Conservation (phyloP, 2,113 vertebrate species). For the Cochlearius cochlearius region DNA sequence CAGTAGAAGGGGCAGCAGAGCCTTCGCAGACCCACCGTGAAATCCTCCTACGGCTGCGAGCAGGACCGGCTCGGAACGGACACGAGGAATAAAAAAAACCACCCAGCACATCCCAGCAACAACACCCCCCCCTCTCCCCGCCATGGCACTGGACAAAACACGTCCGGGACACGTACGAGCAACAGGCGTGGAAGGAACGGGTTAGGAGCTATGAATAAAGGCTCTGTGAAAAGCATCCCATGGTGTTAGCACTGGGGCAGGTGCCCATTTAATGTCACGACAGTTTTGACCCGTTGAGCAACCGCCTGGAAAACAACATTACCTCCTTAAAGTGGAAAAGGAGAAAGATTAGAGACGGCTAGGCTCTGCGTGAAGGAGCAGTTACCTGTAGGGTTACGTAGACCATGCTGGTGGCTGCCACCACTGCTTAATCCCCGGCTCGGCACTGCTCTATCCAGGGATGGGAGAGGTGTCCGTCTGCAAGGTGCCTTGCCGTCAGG, state of each 20-base stretch:
- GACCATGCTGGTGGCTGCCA: slow-evolving; percentile 49
- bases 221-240: not conserved
- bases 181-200: not conserved
- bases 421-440: not conserved
- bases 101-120: not conserved
- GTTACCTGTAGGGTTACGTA: slow-evolving; percentile 60
- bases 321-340: not conserved
- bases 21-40: not conserved
- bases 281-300: not conserved
- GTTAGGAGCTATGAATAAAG: not conserved
- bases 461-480: slow-evolving; percentile 28
- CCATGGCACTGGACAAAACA: accelerated
- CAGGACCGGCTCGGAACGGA: not conserved
- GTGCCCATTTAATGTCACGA: not conserved
- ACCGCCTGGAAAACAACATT: accelerated
- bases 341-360: not conserved
- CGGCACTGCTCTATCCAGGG: not conserved
- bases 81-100: not conserved
- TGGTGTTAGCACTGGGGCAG: not conserved
- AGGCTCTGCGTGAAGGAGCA: not conserved
- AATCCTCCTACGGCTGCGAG: not conserved
- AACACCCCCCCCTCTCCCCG: not conserved
- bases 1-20: not conserved
- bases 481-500: slow-evolving; percentile 29
- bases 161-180: not conserved